A percentile compares a stretch with the other conserved stretches of the same genome.
Conservation (phyloP, 30 jellyfish, hydroid and myxozoan genomes). For the Aurelia aurita region DNA sequence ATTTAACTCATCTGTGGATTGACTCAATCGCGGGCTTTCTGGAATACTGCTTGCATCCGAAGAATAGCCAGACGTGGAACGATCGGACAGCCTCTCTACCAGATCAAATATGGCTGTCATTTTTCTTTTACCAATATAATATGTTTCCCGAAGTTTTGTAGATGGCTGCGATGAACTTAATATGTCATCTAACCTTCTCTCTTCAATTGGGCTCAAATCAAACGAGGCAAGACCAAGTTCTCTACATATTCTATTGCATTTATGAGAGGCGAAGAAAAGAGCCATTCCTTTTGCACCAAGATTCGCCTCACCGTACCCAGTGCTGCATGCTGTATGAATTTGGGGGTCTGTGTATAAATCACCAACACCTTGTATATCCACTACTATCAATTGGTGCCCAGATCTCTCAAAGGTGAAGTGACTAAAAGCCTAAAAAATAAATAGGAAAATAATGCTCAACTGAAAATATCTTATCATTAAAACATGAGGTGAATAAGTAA, state of each 20-base stretch:
- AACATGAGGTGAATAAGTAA: no score
- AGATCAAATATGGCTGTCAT: conserved; percentile 81
- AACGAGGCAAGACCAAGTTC: conserved; percentile 80
- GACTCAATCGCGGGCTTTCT: conserved; percentile 26
- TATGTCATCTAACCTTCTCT: conserved; percentile 69
- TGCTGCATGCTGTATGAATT: conserved; percentile 93
- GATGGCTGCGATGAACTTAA: conserved; percentile 75
- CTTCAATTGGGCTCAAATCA: conserved; percentile 86
- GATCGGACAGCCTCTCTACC: conserved; percentile 78
- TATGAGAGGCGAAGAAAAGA: conserved; percentile 91
- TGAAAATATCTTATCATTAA: no score
- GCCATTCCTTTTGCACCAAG: conserved; percentile 99
- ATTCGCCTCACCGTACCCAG: conserved; percentile 97
- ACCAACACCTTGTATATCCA: conserved; percentile 99
- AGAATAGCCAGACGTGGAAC: conserved; percentile 20
- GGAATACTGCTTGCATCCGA: conserved; percentile 30
- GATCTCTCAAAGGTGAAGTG: conserved; percentile 98
- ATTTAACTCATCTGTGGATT: not conserved
- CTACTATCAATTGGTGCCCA: conserved; percentile 98
- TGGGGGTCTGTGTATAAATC: conserved; percentile 99
- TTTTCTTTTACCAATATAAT: conserved; percentile 46
- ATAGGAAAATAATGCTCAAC: not conserved
- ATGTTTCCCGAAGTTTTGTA: conserved; percentile 61
- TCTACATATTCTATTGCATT: conserved; percentile 88
- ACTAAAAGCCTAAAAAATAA: conserved; percentile 91